Percentiles rank a stretch among this genome's conserved stretches.
Evolutionary conservation across 2,797 vertebrate species (phyloP).

Genomic region (Poeciliopsis gracilis): DNA sequence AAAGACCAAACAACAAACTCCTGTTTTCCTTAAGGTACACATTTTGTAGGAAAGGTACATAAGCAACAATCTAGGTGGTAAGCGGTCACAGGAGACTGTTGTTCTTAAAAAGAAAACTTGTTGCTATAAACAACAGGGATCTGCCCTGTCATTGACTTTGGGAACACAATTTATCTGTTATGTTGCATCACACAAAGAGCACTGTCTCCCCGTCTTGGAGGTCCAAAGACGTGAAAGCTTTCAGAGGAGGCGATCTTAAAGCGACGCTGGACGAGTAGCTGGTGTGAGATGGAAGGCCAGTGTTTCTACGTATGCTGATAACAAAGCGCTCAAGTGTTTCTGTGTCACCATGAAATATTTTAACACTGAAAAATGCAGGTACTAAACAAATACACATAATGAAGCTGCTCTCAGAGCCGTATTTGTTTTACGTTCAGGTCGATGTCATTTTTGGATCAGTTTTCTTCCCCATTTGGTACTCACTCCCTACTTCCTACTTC

Average conservation of each 20-base stretch:
- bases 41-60: background rate
- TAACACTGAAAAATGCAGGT: background rate
- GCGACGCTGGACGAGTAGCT: constrained; percentile 5
- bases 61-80: background rate
- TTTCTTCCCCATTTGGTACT: background rate
- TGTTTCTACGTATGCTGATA: background rate
- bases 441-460: background rate
- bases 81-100: constrained; percentile 4
- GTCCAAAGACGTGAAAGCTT: constrained; percentile 14
- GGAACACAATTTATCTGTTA: constrained; percentile 45
- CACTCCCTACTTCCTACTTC: background rate
- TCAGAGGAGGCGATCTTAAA: constrained; percentile 23
- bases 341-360: background rate
- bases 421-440: background rate
- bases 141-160: constrained; percentile 41
- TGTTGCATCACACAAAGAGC: constrained; percentile 47
- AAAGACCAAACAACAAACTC: constrained; percentile 39
- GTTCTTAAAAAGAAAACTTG: constrained; percentile 17
- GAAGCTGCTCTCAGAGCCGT: background rate
- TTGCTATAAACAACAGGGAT: constrained; percentile 14
- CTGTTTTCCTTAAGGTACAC: constrained; percentile 20
- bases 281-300: background rate
- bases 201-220: constrained; percentile 40
- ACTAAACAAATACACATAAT: background rate
- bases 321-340: background rate